Evolutionary conservation across 2,797 vertebrate genomes (phyloP).

Genomic region (Apogon hyalosoma): DNA sequence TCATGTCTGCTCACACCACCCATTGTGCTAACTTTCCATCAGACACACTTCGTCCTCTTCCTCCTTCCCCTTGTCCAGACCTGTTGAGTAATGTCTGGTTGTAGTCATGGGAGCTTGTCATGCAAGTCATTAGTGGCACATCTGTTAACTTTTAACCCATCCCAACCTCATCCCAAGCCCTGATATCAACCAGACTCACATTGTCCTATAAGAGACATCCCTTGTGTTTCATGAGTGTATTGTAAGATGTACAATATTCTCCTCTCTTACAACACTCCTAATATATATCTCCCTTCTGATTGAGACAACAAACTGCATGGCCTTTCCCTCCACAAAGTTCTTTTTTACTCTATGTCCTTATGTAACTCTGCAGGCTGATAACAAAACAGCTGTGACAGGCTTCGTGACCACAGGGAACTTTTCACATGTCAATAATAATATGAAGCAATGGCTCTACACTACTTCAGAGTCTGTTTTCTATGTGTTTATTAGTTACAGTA

Average conservation of each 20-base stretch:
- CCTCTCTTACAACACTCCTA: conserved; percentile 1
- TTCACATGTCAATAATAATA: not conserved
- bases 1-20: not conserved
- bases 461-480: conserved; percentile 5
- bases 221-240: not conserved
- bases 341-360: conserved; percentile 14
- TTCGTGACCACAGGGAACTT: not conserved
- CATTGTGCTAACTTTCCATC: conserved; percentile 11
- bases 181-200: conserved; percentile 19
- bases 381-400: conserved; percentile 10
- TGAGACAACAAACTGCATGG: conserved; percentile 3
- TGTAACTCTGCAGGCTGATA: conserved; percentile 24
- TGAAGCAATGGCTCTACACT: conserved; percentile 7
- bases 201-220: conserved; percentile 19
- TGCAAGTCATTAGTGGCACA: conserved; percentile 56
- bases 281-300: conserved; percentile 2
- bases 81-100: conserved; percentile 11
- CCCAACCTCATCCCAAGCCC: conserved; percentile 34
- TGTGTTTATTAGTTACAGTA: not conserved
- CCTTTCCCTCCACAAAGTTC: not conserved
- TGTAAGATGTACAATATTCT: not conserved
- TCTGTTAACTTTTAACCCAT: conserved; percentile 62
- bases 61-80: conserved; percentile 8
- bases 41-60: not conserved
- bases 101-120: conserved; percentile 41